A percentile compares a stretch with the other conserved stretches of the same genome.
Conservation (phyloP, 2,113 vertebrate genomes). For the Heterotilapia buettikoferi region DNA sequence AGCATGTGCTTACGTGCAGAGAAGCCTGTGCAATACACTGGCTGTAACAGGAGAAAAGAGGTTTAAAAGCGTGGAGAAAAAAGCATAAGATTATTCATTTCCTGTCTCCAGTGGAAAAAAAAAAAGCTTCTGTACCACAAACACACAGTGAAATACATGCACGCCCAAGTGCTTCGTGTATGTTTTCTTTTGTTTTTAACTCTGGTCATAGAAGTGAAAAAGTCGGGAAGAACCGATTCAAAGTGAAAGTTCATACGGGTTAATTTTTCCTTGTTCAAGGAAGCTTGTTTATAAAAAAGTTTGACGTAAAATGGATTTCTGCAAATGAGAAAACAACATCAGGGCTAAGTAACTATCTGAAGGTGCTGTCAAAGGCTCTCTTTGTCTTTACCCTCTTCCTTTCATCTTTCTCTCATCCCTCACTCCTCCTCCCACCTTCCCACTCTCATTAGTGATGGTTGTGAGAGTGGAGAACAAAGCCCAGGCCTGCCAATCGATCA, state of each 20-base stretch:
- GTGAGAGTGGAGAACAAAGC: conserved; percentile 64
- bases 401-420: conserved; percentile 57
- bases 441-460: conserved; percentile 55
- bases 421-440: conserved; percentile 28
- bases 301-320: conserved; percentile 46
- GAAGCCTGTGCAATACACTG: background rate
- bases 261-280: background rate
- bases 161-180: background rate
- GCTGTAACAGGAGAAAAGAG: conserved; percentile 9
- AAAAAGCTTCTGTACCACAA: background rate
- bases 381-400: conserved; percentile 34
- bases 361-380: conserved; percentile 60
- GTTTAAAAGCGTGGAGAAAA: conserved; percentile 30
- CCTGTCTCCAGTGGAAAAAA: conserved; percentile 26
- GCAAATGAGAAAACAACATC: conserved; percentile 53
- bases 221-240: background rate
- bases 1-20: background rate
- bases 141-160: background rate
- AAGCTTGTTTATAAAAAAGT: conserved; percentile 1
- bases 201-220: background rate
- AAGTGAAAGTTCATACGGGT: background rate
- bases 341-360: conserved; percentile 54
- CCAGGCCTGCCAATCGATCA: conserved; percentile 56
- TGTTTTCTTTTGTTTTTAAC: conserved; percentile 12
- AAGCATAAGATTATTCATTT: conserved; percentile 57